phyloP scores from a whole-genome alignment of 2,113 vertebrate genomes.

The Machaerirhynchus nigripectus region DNA sequence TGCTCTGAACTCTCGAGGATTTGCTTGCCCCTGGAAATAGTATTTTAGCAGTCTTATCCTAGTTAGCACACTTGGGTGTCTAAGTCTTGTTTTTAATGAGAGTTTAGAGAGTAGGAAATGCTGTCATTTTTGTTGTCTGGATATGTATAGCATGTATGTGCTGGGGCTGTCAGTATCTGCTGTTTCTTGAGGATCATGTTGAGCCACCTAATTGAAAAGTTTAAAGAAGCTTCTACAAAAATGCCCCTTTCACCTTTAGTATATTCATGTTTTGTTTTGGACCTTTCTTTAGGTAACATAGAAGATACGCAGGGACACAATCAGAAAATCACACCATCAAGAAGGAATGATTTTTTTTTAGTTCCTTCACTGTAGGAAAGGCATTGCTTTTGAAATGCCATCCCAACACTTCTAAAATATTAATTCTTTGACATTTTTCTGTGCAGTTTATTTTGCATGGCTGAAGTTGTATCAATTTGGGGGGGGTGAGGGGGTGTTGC shows the following conservation, averaged over 20 bases:
- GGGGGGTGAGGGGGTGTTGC: fast-evolving
- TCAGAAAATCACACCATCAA: not conserved
- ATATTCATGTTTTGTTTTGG: not conserved
- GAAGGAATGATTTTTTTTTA: not conserved
- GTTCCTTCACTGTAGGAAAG: not conserved
- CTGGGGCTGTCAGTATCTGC: fast-evolving
- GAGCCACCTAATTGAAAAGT: not conserved
- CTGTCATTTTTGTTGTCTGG: not conserved
- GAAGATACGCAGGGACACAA: not conserved
- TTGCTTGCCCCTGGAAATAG: not conserved
- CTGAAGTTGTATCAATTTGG: fast-evolving
- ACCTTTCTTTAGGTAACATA: not conserved
- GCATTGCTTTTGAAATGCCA: not conserved
- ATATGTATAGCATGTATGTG: not conserved
- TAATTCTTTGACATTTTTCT: not conserved
- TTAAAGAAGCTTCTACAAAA: not conserved
- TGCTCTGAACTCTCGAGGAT: not conserved
- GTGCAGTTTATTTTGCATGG: not conserved
- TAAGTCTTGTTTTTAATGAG: not conserved
- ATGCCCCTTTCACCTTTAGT: not conserved
- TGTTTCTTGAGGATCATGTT: not conserved
- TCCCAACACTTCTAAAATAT: not conserved
- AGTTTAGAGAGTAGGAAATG: not conserved
- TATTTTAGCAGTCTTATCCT: not conserved
- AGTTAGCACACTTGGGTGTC: not conserved